Base-by-base conservation (phyloP, 2,113 vertebrate genomes). In the Hylia prasina region DNA sequence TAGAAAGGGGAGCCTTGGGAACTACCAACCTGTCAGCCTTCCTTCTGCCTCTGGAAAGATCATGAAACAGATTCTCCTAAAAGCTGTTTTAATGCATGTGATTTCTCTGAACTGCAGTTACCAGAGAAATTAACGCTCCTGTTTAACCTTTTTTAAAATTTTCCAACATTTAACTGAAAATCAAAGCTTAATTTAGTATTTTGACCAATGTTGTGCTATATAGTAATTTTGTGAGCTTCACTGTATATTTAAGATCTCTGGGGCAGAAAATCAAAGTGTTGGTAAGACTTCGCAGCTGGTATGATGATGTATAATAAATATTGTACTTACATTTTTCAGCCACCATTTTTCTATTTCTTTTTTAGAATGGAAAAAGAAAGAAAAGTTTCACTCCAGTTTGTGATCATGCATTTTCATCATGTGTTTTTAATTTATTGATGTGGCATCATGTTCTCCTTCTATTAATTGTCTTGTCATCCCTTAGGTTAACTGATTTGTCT, bases 1-100 rank as follows among this genome's bases (percentile, higher is more conserved):
- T 11, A 31, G 30, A 61, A 75, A 68, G 13, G 20, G 19, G 30
- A 15, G 13, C 7, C 22, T 23, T 60, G 27, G 45, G 7, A 45
- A 3, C 23, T 11, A 40, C 9, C 16, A 47, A 13, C 11, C 5
- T 60, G 16, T 31, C n/a, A 68, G 11, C 7, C 16, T 45, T 19
- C 5, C 5, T 9, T 68, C 47, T 68, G 9, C 18, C 13, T 4
- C 30, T 61, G 25, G 14, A n/a, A 82, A 68, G 11, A 54, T 27
- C 24, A 54, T 53, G 61, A 21, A 35, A 25, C 11, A 47, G 17
- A 54, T 40, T 44, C 14, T 68, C 24, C 53, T 31, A 47, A 51
- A 60, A 76, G 5, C 27, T 40, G 4, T 47, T 20, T 30, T n/a
- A 53, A 13, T 14, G 9, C 11, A n/a, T 1, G 0, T 18, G 13